Base-by-base conservation (phyloP, 2,888 invertebrate species). In the Drosophila greeni region DNA sequence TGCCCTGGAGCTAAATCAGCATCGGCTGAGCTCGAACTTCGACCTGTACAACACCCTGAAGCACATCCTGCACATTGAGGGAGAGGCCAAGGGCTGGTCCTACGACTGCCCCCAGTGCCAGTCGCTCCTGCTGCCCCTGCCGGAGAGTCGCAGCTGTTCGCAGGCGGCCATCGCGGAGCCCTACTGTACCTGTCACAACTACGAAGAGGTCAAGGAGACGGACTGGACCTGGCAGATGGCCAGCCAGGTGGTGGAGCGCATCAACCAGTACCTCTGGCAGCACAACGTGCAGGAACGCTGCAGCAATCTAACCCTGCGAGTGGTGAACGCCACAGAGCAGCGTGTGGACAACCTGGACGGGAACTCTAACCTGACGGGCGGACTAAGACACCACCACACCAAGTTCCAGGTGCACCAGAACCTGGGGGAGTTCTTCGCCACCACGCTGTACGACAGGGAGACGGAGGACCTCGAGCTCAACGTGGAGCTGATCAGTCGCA, bases 131-230 rank as follows among this genome's bases (percentile, higher is more conserved):
- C 85, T 89, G 34, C 88, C 90, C 23, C 89, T 93, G 2, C 90
- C 90, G 34, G 85, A 85, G 47, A 90, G 91, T 66, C 90, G 94
- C 34, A 91, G 92, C 4, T 95, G 95, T 77, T 86, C 88, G 29
- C 91, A 94, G 58, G 92, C 91, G 4, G 91, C 90, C 0, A 92
- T 95, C 51, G 87, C 90, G 0, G 90, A 91, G 20, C 93, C 93
- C 79, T 94, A 94, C 94, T 94, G 94, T 83, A 92, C 92, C 68
- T 94, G 94, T 78, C 90, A 91, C 24, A 91, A 91, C 29, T 88
- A 68, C 90, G 90, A 49, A 12, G 16, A 9, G 2, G 40, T 82
- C 1, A 89, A 91, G 67, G 31, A 24, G 20, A 87, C 89, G 2
- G 2, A 1, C 4, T 64, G 67, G 66, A 52, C 66, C 4, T 18